A percentile compares a stretch with the other conserved stretches of the same genome.
These are phyloP conservation scores for Trachops cirrhosus DNA, from an alignment of 2,797 vertebrate species.

Conservation along the genomic window DNA sequence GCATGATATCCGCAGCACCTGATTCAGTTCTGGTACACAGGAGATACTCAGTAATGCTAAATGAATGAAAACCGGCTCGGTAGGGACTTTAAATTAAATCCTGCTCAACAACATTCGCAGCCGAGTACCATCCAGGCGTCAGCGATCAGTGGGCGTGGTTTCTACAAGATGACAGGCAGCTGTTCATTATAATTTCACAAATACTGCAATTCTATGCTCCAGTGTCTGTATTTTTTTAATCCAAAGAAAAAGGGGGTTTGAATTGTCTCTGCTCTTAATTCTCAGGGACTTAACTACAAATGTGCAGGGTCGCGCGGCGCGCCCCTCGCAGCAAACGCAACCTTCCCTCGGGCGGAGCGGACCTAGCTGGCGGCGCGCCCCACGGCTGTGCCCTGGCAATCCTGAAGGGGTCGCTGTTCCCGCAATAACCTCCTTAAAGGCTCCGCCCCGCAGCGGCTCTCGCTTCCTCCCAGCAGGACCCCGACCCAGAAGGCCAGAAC, in stretches of 20 bases:
- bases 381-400: background rate
- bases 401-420: conserved; percentile 56
- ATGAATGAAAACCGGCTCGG: background rate
- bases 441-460: conserved; percentile 6
- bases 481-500: fast-evolving
- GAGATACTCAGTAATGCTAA: background rate
- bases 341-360: fast-evolving
- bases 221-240: background rate
- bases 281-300: background rate
- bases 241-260: background rate
- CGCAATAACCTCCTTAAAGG: background rate
- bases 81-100: background rate
- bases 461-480: fast-evolving
- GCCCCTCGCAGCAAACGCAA: fast-evolving
- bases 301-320: fast-evolving
- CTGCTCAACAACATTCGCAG: background rate
- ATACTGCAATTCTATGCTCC: background rate
- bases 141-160: background rate
- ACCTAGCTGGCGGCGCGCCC: background rate
- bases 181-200: background rate
- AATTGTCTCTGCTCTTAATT: background rate
- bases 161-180: background rate
- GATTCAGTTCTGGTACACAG: background rate
- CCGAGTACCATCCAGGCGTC: background rate
- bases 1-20: background rate